Evolutionary conservation across 2,113 vertebrate genomes (phyloP).

Genomic region (Hippoglossus stenolepis): DNA sequence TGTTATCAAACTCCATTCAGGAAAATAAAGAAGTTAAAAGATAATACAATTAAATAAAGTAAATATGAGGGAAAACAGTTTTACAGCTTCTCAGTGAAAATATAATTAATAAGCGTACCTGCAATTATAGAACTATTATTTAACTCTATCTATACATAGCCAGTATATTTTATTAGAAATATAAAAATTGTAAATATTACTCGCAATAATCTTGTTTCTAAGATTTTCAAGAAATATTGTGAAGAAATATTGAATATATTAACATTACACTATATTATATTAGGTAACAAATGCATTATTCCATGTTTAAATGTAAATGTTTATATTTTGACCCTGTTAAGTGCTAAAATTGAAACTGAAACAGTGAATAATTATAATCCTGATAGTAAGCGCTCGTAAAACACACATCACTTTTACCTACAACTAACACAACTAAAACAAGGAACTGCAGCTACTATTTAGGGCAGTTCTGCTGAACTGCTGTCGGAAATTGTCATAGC

Average conservation of each 20-base stretch:
- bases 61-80: background rate
- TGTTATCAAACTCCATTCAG: background rate
- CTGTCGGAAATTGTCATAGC: background rate
- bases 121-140: no score
- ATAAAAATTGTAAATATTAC: no score
- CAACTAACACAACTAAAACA: constrained; percentile 60
- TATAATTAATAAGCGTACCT: no score
- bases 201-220: no score
- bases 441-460: constrained; percentile 44
- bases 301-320: background rate
- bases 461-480: constrained; percentile 7
- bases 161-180: no score
- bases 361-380: background rate
- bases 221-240: no score
- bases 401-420: constrained; percentile 1
- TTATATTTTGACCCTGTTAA: background rate
- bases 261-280: no score
- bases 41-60: no score
- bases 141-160: no score
- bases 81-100: background rate
- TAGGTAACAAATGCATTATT: no score
- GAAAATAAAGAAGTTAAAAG: background rate
- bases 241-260: no score
- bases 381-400: constrained; percentile 3
- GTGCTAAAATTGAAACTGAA: constrained; percentile 21